Evolutionary conservation across 2,888 invertebrate species (phyloP).

Genomic region (Lasioglossum marginatum): DNA sequence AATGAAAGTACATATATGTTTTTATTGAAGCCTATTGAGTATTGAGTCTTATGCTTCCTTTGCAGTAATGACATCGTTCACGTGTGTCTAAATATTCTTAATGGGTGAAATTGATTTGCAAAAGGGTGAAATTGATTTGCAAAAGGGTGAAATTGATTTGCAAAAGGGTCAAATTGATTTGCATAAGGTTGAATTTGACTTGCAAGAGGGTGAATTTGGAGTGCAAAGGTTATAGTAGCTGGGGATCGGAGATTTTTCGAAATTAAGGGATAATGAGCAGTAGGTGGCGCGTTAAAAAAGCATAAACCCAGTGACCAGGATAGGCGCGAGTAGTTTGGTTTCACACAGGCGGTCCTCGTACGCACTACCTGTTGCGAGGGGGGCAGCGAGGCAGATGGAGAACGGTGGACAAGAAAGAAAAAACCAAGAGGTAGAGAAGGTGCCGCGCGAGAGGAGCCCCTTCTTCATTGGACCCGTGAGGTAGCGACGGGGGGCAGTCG

Average conservation of each 20-base stretch:
- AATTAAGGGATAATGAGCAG: background rate
- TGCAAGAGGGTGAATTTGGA: too few species aligned
- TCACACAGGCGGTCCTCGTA: constrained; percentile 45
- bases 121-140: too few species aligned
- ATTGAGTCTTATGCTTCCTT: too few species aligned
- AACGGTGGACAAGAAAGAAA: constrained; percentile 20
- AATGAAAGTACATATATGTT: too few species aligned
- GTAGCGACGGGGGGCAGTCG: constrained; percentile 54
- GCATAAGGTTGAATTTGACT: too few species aligned
- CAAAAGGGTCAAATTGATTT: too few species aligned
- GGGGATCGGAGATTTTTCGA: background rate
- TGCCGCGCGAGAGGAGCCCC: constrained; percentile 54
- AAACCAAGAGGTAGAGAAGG: constrained; percentile 37
- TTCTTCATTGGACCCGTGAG: constrained; percentile 53
- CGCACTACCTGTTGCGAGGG: constrained; percentile 66
- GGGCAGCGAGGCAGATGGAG: constrained; percentile 16
- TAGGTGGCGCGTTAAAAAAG: constrained; percentile 5
- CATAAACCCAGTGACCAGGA: constrained; percentile 33
- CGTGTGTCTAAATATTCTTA: too few species aligned
- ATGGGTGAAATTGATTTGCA: too few species aligned
- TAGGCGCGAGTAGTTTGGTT: constrained; percentile 65
- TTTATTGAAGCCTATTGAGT: too few species aligned
- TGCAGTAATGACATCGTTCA: too few species aligned
- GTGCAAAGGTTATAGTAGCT: background rate
- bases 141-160: too few species aligned